Evolutionary conservation across 2,113 vertebrate species (phyloP), one percentile per base, ranked within the genome.

Genomic region (Periophthalmus modestus): DNA sequence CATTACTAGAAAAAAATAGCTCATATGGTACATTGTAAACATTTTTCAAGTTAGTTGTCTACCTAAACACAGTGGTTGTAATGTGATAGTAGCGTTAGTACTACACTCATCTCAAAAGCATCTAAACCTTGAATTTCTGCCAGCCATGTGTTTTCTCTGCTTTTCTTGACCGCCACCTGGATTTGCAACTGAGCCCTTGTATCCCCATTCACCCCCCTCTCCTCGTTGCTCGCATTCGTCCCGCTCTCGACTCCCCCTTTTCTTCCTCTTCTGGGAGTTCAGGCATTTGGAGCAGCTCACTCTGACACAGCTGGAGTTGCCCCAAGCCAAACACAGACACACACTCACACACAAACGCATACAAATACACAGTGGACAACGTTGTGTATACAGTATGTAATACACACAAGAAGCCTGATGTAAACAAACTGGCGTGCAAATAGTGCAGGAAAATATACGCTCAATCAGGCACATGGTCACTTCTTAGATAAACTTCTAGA

Each of bases 301-400:
- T 90, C 90, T 94, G 93, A 94, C 93, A 94, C 91, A 94, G 93
- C 94, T 94, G 94, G 93, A 94, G 88, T 87, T 82, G 85, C 85
- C 88, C 93, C 93, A 94, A 94, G 90, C 92, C 91, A 94, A 94
- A 91, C 91, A 81, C 67, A 88, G 75, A 85, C 63, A 71, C 82
- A 75, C 78, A 87, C 75, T 80, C 75, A 62, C 66, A 70, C 82
- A 77, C 71, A 65, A 81, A 79, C 82, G 76, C 77, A 81, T 80
- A 83, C 59, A 69, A 72, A 78, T 79, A 78, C 77, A 82, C 77
- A 76, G 74, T 68, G 71, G 72, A 81, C 85, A 59, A 68, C 87
- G 76, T 90, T 90, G 89, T 90, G 84, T 91, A 91, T 88, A 91
- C 83, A 90, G 82, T 78, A 82, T 87, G 78, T 82, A 80, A 83